Evolutionary conservation across 2,888 invertebrate genomes (phyloP).

Genomic region (Drosophila recens): DNA sequence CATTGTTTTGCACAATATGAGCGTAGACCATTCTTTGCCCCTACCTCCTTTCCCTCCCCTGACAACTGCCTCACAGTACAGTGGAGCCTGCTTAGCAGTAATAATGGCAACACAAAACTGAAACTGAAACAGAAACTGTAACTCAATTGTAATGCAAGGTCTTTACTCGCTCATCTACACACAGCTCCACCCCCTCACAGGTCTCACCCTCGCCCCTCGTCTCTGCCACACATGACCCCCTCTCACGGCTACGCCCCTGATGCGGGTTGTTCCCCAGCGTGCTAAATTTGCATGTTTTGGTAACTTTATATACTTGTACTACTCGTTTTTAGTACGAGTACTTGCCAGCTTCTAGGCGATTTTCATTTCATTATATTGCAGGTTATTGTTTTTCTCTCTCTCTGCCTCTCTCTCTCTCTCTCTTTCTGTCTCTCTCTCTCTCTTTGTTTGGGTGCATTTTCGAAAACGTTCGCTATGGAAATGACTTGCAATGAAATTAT

Average conservation of each 20-base stretch:
- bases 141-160: constrained; percentile 79
- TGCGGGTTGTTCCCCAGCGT: constrained; percentile 7
- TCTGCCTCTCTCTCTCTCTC: neutral
- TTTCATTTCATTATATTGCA: constrained; percentile 75
- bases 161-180: constrained; percentile 58
- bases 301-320: constrained; percentile 63
- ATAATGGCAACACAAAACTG: constrained; percentile 56
- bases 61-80: constrained; percentile 1
- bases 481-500: constrained; percentile 76
- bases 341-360: constrained; percentile 66
- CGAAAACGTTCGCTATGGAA: constrained; percentile 52
- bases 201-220: neutral
- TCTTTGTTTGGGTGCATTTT: constrained; percentile 22
- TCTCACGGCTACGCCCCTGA: neutral
- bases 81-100: constrained; percentile 17
- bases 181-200: constrained; percentile 3
- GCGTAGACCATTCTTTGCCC: neutral
- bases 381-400: constrained; percentile 64
- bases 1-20: constrained; percentile 78
- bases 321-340: constrained; percentile 17
- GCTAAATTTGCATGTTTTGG: constrained; percentile 64
- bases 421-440: neutral
- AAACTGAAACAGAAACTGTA: constrained; percentile 72
- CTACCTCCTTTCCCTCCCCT: neutral
- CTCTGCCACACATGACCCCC: neutral